Evolutionary conservation across 1,140 invertebrate species (phyloP), one percentile per base, ranked within the genome.

Genomic region (Lysiphlebus fabarum): DNA sequence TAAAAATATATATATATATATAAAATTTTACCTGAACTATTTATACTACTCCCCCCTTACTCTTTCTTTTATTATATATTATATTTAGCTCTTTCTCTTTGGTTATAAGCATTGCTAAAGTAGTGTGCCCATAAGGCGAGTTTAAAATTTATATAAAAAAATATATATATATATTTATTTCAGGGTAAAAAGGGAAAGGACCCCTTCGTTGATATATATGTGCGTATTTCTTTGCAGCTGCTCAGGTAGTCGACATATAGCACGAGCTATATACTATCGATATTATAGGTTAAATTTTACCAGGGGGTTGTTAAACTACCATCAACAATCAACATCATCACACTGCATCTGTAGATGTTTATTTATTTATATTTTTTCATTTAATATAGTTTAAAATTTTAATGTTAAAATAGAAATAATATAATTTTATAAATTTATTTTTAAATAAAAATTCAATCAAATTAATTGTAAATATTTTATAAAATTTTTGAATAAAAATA

Each of bases 111-210:
- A 40, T 36, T 43, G 49, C 62, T 26, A 26, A 65, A 63, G 58
- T 58, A 67, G 61, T 58, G 61, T 58, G 62, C 67, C 70, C 70
- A 75, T 74, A 76, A 76, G 73, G 68, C 55, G 64, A 76, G 68
- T 68, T 68, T 69, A 74, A 73, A 70, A n/a, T n/a, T n/a, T 74
- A 69, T 74, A 61, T 74, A 75, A 72, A 70, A 73, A 73, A 73
- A 69, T n/a, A n/a, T n/a, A n/a, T n/a, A 70, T 59, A 66, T 67
- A 26, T 17, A 17, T 26, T 2, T 26, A 26, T 26, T 26, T 26
- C 17, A 26, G 17, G 17, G 67, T 62, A 62, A 66, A n/a, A 65
- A 66, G 49, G 40, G 41, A 40, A 41, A 62, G 69, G 65, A 66
- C 61, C 61, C 66, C 17, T 26, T 26, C 17, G 17, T 26, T 1